Conservation (phyloP, 2,888 invertebrate genomes). For the Xylota segnis region DNA sequence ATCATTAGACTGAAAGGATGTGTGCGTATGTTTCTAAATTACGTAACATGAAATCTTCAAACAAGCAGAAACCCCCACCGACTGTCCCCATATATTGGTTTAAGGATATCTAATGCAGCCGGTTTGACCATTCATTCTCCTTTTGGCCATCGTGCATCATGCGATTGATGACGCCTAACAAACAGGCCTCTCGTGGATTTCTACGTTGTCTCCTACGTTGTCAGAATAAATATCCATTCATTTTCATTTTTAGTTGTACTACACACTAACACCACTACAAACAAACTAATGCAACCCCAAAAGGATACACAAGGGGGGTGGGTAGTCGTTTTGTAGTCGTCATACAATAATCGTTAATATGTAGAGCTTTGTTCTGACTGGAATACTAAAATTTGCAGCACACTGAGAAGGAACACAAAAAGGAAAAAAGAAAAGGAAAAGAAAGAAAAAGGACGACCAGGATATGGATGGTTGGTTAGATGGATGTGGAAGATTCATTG, state of each 20-base stretch:
- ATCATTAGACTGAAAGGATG: conserved; percentile 34
- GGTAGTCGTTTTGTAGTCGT: conserved; percentile 67
- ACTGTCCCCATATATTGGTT: conserved; percentile 53
- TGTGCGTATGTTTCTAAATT: conserved; percentile 2
- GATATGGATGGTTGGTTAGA: conserved; percentile 29
- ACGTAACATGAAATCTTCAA: conserved; percentile 17
- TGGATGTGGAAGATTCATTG: conserved; percentile 44
- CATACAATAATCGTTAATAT: conserved; percentile 76
- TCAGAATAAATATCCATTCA: conserved; percentile 65
- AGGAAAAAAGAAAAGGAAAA: neutral
- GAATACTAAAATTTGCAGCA: conserved; percentile 66
- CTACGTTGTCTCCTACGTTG: conserved; percentile 45
- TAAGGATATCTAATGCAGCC: conserved; percentile 52
- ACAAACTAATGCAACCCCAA: conserved; percentile 28
- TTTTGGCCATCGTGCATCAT: conserved; percentile 48
- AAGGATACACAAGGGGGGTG: conserved; percentile 54
- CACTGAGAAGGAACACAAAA: neutral
- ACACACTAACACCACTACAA: neutral
- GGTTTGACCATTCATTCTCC: conserved; percentile 50
- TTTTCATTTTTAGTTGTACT: conserved; percentile 56
- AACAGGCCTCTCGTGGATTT: conserved; percentile 26
- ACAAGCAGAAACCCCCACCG: neutral
- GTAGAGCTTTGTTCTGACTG: conserved; percentile 65
- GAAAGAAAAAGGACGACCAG: conserved; percentile 19
- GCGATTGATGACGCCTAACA: conserved; percentile 66